These are phyloP conservation scores for Turritopsis rubra DNA, from an alignment of 30 jellyfish, hydroid and myxozoan genomes.

Conservation along the genomic window DNA sequence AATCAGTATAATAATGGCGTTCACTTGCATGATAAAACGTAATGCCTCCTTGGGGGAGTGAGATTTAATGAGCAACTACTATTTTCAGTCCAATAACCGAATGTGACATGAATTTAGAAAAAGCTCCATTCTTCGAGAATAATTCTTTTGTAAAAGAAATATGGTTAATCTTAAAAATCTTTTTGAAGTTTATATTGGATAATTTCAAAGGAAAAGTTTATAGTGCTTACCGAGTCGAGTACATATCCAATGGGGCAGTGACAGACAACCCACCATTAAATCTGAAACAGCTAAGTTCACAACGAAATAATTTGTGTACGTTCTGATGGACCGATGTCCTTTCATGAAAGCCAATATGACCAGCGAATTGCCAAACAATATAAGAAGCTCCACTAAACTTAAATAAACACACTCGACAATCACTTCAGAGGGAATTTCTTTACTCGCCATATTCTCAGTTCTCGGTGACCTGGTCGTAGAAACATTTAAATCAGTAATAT, in stretches of 20 bases:
- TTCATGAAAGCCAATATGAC: constrained; percentile 22
- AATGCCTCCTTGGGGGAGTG: too few species aligned
- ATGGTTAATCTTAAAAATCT: not conserved
- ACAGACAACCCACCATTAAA: constrained; percentile 28
- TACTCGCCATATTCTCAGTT: not conserved
- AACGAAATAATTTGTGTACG: constrained; percentile 29
- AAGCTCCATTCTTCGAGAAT: too few species aligned
- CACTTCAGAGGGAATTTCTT: not conserved
- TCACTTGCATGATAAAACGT: too few species aligned
- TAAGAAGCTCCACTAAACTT: constrained; percentile 10
- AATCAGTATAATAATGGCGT: too few species aligned
- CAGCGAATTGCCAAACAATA: constrained; percentile 26
- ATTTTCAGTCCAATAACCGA: too few species aligned
- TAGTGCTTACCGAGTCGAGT: not conserved
- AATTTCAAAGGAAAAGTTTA: too few species aligned
- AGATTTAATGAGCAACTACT: too few species aligned
- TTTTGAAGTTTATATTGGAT: not conserved
- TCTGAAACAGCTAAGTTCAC: constrained; percentile 36
- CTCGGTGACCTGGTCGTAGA: not conserved
- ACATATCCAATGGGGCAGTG: constrained; percentile 32
- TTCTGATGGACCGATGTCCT: constrained; percentile 24
- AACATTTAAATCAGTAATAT: not conserved
- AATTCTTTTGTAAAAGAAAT: too few species aligned
- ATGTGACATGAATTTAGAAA: too few species aligned
- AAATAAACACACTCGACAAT: constrained; percentile 7